Conservation (phyloP, 2,797 vertebrate genomes). For the Gallinago nigripennis region DNA sequence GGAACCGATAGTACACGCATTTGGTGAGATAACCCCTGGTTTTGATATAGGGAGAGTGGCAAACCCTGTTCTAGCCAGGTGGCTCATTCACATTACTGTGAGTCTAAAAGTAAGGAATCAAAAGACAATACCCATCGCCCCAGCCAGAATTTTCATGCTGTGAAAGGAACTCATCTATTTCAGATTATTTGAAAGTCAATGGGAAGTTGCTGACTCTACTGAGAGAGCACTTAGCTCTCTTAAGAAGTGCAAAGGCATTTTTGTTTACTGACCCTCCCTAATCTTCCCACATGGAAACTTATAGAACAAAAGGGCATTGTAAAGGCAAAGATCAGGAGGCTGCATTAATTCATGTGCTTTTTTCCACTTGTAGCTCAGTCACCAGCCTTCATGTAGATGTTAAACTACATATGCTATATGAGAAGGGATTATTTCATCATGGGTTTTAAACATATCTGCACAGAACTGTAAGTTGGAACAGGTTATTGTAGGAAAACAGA, state of each 20-base stretch:
- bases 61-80: neutral
- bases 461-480: neutral
- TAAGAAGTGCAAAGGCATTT: conserved; percentile 52
- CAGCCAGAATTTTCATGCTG: conserved; percentile 32
- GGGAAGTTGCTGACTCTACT: conserved; percentile 50
- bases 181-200: conserved; percentile 49
- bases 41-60: neutral
- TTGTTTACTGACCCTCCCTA: conserved; percentile 45
- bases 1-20: rapidly evolving
- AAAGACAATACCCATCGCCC: conserved; percentile 8
- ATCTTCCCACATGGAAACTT: conserved; percentile 45
- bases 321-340: conserved; percentile 50
- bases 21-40: neutral
- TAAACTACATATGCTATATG: neutral
- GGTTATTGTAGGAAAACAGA: neutral
- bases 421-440: neutral
- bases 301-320: conserved; percentile 59
- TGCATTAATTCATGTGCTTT: conserved; percentile 7
- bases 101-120: neutral
- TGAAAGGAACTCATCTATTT: conserved; percentile 52
- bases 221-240: conserved; percentile 26
- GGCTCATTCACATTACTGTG: neutral
- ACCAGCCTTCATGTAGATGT: neutral
- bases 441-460: neutral
- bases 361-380: neutral